Evolutionary conservation across 2,797 vertebrate species (phyloP).

Genomic region (Huso huso): DNA sequence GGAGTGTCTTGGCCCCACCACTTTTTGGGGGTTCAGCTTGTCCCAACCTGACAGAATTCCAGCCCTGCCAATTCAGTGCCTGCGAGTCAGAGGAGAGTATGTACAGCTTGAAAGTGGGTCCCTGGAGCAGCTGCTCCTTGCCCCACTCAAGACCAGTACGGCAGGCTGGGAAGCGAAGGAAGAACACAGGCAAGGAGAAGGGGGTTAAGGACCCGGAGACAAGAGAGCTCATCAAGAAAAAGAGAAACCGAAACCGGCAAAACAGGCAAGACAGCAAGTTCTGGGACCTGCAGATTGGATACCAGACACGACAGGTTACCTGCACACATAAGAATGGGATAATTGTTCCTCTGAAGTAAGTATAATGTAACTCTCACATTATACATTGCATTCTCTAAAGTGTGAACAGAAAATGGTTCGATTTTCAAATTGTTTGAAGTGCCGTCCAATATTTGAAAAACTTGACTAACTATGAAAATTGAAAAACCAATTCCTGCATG

Average conservation of each 20-base stretch:
- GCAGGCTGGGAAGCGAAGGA: slow-evolving; percentile 59
- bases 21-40: slow-evolving; percentile 78
- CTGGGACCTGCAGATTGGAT: slow-evolving; percentile 93
- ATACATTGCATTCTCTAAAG: too few relatives aligned
- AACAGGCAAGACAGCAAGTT: slow-evolving; percentile 85
- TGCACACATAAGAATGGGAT: slow-evolving; percentile 84
- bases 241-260: slow-evolving; percentile 83
- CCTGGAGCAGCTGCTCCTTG: slow-evolving; percentile 70
- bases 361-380: not conserved
- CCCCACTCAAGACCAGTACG: slow-evolving; percentile 60
- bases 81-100: slow-evolving; percentile 70
- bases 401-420: too few relatives aligned
- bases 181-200: slow-evolving; percentile 67
- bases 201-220: slow-evolving; percentile 79
- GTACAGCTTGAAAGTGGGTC: slow-evolving; percentile 75
- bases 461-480: too few relatives aligned
- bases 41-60: slow-evolving; percentile 88
- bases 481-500: too few relatives aligned
- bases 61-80: slow-evolving; percentile 67
- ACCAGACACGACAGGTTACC: slow-evolving; percentile 78
- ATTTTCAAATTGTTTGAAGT: too few relatives aligned
- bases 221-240: slow-evolving; percentile 88
- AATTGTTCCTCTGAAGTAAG: slow-evolving; percentile 72
- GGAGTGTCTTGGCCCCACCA: slow-evolving; percentile 76
- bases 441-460: too few relatives aligned